Evolutionary conservation across 2,113 vertebrate species (phyloP).

Genomic region (Laterallus jamaicensis): DNA sequence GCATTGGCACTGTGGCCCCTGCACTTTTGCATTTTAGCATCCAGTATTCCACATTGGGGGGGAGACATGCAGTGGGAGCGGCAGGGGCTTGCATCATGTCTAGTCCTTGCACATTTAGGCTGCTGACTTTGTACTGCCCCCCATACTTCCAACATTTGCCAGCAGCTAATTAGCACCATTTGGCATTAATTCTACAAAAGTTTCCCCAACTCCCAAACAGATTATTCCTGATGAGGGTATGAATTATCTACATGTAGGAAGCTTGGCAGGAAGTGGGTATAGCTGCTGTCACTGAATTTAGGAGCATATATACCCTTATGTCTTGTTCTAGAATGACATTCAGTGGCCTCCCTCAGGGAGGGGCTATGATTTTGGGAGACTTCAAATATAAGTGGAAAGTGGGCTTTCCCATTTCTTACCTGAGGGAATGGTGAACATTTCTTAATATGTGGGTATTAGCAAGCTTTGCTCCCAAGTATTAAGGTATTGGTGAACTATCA

Average conservation of each 20-base stretch:
- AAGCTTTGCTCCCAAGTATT: neutral
- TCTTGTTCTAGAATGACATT: neutral
- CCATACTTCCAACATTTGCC: neutral
- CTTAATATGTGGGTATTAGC: neutral
- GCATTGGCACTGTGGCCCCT: accelerated
- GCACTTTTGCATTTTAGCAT: neutral
- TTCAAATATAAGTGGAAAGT: neutral
- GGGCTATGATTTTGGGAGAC: neutral
- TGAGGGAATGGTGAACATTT: neutral
- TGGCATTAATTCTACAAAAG: conserved; percentile 12
- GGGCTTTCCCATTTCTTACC: neutral
- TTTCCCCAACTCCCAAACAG: conserved; percentile 6
- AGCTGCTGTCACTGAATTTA: neutral
- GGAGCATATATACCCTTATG: neutral
- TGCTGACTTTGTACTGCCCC: neutral
- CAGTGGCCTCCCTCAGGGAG: neutral
- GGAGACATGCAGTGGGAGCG: neutral
- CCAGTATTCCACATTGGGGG: neutral
- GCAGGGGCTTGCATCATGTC: neutral
- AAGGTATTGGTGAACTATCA: neutral
- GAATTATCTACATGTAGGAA: neutral
- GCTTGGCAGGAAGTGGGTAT: neutral
- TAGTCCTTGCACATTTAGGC: neutral
- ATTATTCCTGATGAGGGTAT: conserved; percentile 43
- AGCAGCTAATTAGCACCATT: conserved; percentile 9